These are phyloP conservation scores for Drosophila lutescens DNA, from an alignment of 2,888 invertebrate genomes.

Conservation along the genomic window DNA sequence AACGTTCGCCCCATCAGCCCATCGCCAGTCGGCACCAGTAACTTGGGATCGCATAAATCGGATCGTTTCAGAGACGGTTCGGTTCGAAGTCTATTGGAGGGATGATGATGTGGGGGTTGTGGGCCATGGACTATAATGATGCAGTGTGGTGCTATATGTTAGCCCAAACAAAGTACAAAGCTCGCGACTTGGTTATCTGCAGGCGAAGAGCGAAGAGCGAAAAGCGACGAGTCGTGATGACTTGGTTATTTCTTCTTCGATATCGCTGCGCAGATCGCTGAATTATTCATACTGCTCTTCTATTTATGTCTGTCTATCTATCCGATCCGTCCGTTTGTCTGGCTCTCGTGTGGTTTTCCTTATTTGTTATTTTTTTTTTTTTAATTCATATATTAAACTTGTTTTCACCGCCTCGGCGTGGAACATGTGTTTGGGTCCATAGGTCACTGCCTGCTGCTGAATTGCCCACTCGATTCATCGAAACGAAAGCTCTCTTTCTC, in stretches of 20 bases:
- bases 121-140: neutral
- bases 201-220: neutral
- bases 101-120: neutral
- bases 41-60: too few relatives aligned
- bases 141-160: slow-evolving; percentile 1
- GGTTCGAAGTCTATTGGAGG: slow-evolving; percentile 4
- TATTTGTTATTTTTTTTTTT: slow-evolving; percentile 11
- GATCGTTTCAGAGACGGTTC: too few relatives aligned
- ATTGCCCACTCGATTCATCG: neutral
- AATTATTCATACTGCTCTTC: slow-evolving; percentile 24
- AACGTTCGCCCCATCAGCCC: too few relatives aligned
- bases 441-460: slow-evolving; percentile 50
- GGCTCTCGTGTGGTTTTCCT: slow-evolving; percentile 15
- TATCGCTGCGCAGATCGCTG: slow-evolving; percentile 11
- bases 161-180: slow-evolving; percentile 53
- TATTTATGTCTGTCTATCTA: slow-evolving; percentile 16
- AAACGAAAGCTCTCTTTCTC: slow-evolving; percentile 5
- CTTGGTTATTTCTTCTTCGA: slow-evolving; percentile 47
- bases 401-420: slow-evolving; percentile 25
- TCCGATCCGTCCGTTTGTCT: neutral
- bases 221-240: slow-evolving; percentile 64
- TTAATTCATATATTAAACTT: slow-evolving; percentile 27
- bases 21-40: too few relatives aligned
- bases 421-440: slow-evolving; percentile 75
- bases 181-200: slow-evolving; percentile 43